A percentile compares a stretch with the other conserved stretches of the same genome.
These are phyloP conservation scores for Pinna nobilis DNA, from an alignment of 1,140 invertebrate genomes.

Conservation along the genomic window DNA sequence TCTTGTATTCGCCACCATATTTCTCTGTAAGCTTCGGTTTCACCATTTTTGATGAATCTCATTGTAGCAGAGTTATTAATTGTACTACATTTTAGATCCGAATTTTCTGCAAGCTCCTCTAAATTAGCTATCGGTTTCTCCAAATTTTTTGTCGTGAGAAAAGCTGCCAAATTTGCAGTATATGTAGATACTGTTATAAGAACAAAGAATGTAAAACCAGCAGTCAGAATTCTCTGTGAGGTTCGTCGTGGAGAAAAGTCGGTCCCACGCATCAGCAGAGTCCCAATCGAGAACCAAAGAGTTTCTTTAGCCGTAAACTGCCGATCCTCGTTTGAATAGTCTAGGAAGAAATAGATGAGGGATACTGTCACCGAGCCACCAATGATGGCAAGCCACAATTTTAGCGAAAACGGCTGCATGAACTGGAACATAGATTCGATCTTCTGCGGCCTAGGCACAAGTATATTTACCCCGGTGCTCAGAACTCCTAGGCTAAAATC, in stretches of 20 bases:
- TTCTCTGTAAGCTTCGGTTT: constrained; percentile 40
- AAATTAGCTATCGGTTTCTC: constrained; percentile 64
- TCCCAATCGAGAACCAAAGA: constrained; percentile 60
- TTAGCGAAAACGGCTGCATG: constrained; percentile 62
- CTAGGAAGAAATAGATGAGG: constrained; percentile 56
- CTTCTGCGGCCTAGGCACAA: constrained; percentile 60
- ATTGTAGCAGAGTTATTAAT: constrained; percentile 66
- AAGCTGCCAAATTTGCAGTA: constrained; percentile 73
- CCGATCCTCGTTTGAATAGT: constrained; percentile 49
- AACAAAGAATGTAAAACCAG: constrained; percentile 70
- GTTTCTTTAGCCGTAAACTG: constrained; percentile 58
- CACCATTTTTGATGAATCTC: constrained; percentile 59
- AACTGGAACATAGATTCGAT: constrained; percentile 63
- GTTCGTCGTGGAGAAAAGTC: constrained; percentile 65
- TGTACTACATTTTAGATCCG: constrained; percentile 56
- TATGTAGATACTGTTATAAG: constrained; percentile 71
- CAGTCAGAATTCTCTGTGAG: constrained; percentile 68
- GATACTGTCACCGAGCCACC: constrained; percentile 58
- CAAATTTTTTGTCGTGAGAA: constrained; percentile 68
- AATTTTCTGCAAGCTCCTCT: constrained; percentile 58
- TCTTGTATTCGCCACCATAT: constrained; percentile 55
- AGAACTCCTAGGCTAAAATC: constrained; percentile 67
- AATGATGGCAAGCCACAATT: constrained; percentile 67
- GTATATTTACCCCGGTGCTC: constrained; percentile 63
- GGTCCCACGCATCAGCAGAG: constrained; percentile 65